A percentile compares a stretch with the other conserved stretches of the same genome.
phyloP scores from a whole-genome alignment of 2,797 vertebrate genomes.

The Octomys mimax region DNA sequence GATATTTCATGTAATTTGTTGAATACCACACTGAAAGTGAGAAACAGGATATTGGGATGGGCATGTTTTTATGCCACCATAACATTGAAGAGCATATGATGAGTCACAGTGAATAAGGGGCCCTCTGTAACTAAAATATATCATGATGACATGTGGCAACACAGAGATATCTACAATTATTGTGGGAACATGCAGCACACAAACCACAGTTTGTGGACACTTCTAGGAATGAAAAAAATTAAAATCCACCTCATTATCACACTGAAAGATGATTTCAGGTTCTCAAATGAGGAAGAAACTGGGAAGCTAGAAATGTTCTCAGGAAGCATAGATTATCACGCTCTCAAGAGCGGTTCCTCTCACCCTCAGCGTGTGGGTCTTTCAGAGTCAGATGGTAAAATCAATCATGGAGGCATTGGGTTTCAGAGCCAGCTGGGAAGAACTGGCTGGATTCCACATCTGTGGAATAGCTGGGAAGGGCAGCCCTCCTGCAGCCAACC shows the following conservation, averaged over 20 bases:
- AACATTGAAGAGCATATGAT: not conserved
- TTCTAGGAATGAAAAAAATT: slow-evolving; percentile 11
- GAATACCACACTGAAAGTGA: not conserved
- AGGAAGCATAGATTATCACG: slow-evolving; percentile 72
- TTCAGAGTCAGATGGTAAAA: slow-evolving; percentile 67
- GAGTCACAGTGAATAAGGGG: not conserved
- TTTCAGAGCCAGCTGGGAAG: slow-evolving; percentile 75
- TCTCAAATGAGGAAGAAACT: slow-evolving; percentile 4
- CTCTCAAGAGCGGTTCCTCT: slow-evolving; percentile 54
- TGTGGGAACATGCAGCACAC: not conserved
- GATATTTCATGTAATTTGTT: not conserved
- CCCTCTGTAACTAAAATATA: not conserved
- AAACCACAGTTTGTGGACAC: not conserved
- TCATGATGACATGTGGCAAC: not conserved
- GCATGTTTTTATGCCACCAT: not conserved
- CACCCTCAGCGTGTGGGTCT: not conserved
- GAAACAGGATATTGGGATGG: not conserved
- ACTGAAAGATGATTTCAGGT: not conserved
- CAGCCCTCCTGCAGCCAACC: not conserved
- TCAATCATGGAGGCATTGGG: slow-evolving; percentile 48
- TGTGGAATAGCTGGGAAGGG: slow-evolving; percentile 16
- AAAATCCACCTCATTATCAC: not conserved
- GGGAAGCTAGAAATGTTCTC: slow-evolving; percentile 27
- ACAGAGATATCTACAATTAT: not conserved
- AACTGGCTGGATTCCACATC: slow-evolving; percentile 54